Evolutionary conservation across 1,140 invertebrate genomes (phyloP).

Genomic region (Zophobas atratus): DNA sequence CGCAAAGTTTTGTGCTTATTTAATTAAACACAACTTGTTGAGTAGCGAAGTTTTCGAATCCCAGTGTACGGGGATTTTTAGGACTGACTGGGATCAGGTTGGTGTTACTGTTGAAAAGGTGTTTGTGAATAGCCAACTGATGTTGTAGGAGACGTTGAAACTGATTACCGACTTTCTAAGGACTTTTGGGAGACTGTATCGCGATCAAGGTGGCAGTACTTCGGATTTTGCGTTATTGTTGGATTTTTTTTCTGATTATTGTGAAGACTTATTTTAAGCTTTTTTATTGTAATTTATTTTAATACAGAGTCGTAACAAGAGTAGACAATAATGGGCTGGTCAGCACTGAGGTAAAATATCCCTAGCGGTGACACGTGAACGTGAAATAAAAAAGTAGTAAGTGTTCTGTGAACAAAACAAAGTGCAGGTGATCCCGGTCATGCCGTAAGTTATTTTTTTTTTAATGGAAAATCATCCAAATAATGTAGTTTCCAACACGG

Average conservation of each 20-base stretch:
- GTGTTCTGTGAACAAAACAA: too few species aligned
- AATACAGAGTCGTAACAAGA: neutral
- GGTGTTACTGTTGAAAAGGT: neutral
- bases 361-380: too few species aligned
- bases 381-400: too few species aligned
- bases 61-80: slow-evolving; percentile 62
- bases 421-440: too few species aligned
- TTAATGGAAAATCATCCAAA: too few species aligned
- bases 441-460: too few species aligned
- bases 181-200: slow-evolving; percentile 44
- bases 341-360: too few species aligned
- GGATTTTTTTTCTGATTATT: slow-evolving; percentile 64
- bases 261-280: slow-evolving; percentile 56
- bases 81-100: slow-evolving; percentile 59
- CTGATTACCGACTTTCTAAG: slow-evolving; percentile 54
- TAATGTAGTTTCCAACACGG: too few species aligned
- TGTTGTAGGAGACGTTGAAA: slow-evolving; percentile 51
- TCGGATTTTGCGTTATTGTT: slow-evolving; percentile 59
- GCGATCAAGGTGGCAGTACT: slow-evolving; percentile 30
- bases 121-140: slow-evolving; percentile 19
- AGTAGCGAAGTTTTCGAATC: slow-evolving; percentile 59
- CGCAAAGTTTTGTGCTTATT: slow-evolving; percentile 51
- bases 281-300: slow-evolving; percentile 50
- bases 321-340: too few species aligned
- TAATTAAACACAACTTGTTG: slow-evolving; percentile 57